Evolutionary conservation across 2,113 vertebrate genomes (phyloP).

Genomic region (Baryphthengus martii): DNA sequence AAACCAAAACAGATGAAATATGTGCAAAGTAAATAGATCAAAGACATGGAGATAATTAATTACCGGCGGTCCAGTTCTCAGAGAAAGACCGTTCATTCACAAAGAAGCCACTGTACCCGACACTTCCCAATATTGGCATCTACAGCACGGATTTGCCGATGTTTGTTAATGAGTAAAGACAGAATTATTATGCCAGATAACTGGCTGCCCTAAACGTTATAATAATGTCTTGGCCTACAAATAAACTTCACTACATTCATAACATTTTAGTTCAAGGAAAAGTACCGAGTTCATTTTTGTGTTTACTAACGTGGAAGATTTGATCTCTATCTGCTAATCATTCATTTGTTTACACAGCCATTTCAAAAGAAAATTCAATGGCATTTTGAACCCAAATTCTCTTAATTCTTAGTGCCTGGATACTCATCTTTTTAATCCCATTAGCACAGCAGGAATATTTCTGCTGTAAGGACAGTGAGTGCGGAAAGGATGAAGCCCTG

Average conservation of each 20-base stretch:
- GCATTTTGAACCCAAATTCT: background rate
- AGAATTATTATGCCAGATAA: conserved; percentile 26
- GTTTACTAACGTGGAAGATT: background rate
- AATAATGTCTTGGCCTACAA: background rate
- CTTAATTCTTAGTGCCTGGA: background rate
- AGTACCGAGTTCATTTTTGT: background rate
- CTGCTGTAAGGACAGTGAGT: background rate
- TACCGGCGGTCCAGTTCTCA: conserved; percentile 27
- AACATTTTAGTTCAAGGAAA: background rate
- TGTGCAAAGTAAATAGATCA: conserved; percentile 55
- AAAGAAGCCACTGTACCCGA: conserved; percentile 32
- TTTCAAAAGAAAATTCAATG: background rate
- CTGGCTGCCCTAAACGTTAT: background rate
- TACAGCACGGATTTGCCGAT: background rate
- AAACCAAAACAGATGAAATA: conserved; percentile 64
- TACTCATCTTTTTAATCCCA: background rate
- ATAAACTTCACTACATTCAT: background rate
- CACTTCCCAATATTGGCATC: background rate
- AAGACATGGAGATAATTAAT: conserved; percentile 60
- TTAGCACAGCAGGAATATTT: conserved; percentile 1
- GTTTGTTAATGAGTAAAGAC: conserved; percentile 37
- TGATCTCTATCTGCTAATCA: background rate
- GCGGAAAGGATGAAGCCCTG: background rate
- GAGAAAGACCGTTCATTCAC: conserved; percentile 41
- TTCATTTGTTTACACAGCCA: background rate